Evolutionary conservation across 2,888 invertebrate species (phyloP).

Genomic region (Cyrtodaria siliqua): DNA sequence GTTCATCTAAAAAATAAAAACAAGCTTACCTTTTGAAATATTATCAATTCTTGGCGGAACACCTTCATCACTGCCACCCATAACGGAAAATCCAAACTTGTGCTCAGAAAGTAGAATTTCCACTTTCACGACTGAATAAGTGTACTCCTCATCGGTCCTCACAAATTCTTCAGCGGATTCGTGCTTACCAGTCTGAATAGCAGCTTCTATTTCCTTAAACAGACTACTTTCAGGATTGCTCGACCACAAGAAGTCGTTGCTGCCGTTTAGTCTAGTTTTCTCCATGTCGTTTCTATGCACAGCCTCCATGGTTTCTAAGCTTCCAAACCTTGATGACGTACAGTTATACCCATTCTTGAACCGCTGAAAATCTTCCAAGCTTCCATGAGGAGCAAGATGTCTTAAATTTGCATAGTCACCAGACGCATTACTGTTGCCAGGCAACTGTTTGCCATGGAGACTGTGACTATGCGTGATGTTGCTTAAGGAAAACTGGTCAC

Average conservation of each 20-base stretch:
- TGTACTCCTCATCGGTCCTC: conserved; percentile 22
- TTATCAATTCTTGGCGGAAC: conserved; percentile 86
- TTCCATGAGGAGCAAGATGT: conserved; percentile 43
- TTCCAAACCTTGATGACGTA: conserved; percentile 56
- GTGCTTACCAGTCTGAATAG: conserved; percentile 9
- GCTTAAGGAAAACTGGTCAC: conserved; percentile 26
- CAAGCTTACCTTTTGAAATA: conserved; percentile 83
- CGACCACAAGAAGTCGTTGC: neutral
- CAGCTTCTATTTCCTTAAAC: conserved; percentile 49
- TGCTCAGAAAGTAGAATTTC: conserved; percentile 80
- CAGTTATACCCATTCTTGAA: conserved; percentile 60
- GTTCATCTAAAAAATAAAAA: conserved; percentile 18
- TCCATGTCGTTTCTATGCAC: neutral
- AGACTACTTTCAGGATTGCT: conserved; percentile 10
- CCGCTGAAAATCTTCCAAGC: conserved; percentile 59
- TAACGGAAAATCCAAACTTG: conserved; percentile 86
- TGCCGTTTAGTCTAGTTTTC: neutral
- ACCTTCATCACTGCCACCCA: conserved; percentile 86
- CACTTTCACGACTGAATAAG: conserved; percentile 55
- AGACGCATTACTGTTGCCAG: conserved; percentile 47
- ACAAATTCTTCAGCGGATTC: neutral
- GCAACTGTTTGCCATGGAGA: conserved; percentile 55
- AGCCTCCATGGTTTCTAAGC: conserved; percentile 46
- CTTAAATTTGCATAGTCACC: conserved; percentile 48
- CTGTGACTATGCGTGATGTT: conserved; percentile 40